Evolutionary conservation across 2,797 vertebrate genomes (phyloP).

Genomic region (Clamator glandarius): DNA sequence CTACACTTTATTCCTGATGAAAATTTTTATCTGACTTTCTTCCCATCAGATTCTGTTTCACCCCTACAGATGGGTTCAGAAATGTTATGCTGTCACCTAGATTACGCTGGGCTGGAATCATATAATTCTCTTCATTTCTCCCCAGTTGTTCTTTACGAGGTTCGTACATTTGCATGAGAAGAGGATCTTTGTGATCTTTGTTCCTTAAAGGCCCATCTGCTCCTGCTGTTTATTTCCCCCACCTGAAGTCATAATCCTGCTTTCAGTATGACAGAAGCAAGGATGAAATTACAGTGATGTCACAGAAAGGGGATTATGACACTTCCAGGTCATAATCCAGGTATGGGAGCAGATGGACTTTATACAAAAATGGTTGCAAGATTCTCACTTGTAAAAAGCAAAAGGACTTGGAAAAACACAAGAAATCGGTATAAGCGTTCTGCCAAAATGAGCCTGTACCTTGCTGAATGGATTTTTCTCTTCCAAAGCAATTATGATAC

Average conservation of each 20-base stretch:
- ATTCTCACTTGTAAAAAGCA: background rate
- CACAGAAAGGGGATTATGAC: conserved; percentile 30
- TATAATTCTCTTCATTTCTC: background rate
- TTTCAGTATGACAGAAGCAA: background rate
- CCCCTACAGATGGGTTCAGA: background rate
- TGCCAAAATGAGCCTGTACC: background rate
- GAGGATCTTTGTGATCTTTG: conserved; percentile 53
- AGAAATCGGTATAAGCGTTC: background rate
- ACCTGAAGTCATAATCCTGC: conserved; percentile 69
- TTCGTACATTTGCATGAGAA: conserved; percentile 63
- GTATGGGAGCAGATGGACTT: conserved; percentile 63
- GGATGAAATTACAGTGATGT: conserved; percentile 14
- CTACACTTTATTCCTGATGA: background rate
- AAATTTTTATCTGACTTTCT: background rate
- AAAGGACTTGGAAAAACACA: background rate
- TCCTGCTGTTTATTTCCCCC: conserved; percentile 31
- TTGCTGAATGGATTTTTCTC: background rate
- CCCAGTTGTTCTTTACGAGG: background rate
- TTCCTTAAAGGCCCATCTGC: conserved; percentile 68
- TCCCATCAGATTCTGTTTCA: background rate
- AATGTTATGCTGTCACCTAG: background rate
- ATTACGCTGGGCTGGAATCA: background rate
- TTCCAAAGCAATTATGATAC: background rate
- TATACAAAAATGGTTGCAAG: background rate
- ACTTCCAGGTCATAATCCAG: too few species aligned